Evolutionary conservation across 2,888 invertebrate species (phyloP).

Genomic region (Amiota communis): DNA sequence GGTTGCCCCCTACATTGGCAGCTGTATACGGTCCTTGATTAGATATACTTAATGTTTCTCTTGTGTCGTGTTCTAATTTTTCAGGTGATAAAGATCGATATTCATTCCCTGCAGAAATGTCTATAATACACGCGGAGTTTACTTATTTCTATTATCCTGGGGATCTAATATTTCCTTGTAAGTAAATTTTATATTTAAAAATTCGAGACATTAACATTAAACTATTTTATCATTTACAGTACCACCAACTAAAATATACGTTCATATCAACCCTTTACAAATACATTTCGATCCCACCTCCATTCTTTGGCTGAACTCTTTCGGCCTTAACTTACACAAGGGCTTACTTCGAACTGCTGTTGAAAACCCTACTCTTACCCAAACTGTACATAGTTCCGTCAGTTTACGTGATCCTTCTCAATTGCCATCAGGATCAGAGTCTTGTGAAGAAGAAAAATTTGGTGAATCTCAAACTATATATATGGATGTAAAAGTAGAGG

Average conservation of each 20-base stretch:
- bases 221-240: constrained; percentile 76
- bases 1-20: too few species aligned
- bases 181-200: constrained; percentile 60
- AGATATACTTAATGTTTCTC: too few species aligned
- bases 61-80: constrained; percentile 35
- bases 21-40: too few species aligned
- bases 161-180: constrained; percentile 89
- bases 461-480: constrained; percentile 75
- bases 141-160: constrained; percentile 97
- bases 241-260: constrained; percentile 93
- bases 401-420: constrained; percentile 60
- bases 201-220: neutral
- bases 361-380: constrained; percentile 53
- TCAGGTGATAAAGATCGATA: constrained; percentile 84
- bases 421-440: constrained; percentile 47
- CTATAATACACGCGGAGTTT: constrained; percentile 95
- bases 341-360: constrained; percentile 77
- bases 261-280: constrained; percentile 92
- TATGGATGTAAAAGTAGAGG: constrained; percentile 91
- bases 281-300: constrained; percentile 90
- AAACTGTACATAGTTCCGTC: constrained; percentile 49
- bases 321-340: constrained; percentile 89
- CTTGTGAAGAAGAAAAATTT: constrained; percentile 40
- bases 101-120: constrained; percentile 90
- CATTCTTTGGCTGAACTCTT: constrained; percentile 94